phyloP scores from a whole-genome alignment of 1,140 invertebrate genomes.

The Teleogryllus occipitalis region DNA sequence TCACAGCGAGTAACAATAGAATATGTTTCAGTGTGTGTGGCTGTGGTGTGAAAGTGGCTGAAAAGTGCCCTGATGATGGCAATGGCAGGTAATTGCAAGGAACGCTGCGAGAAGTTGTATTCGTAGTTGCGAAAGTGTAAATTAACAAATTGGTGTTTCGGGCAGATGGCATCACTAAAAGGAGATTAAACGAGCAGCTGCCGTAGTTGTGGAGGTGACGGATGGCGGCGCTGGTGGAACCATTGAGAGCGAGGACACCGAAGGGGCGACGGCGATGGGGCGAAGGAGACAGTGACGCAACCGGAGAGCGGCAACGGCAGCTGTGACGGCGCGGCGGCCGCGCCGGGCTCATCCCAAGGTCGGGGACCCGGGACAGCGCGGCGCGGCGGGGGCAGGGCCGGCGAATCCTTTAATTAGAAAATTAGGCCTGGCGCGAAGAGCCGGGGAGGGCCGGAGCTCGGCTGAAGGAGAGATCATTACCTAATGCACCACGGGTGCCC shows the following conservation, averaged over 20 bases:
- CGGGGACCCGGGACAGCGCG: background rate
- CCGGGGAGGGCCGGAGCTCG: background rate
- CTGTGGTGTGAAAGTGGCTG: too few relatives aligned
- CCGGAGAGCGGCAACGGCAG: too few relatives aligned
- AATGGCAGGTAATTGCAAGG: too few relatives aligned
- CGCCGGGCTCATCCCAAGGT: background rate
- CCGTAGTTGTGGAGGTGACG: background rate
- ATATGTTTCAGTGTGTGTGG: too few relatives aligned
- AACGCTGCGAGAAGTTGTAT: too few relatives aligned
- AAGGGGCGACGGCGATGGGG: background rate
- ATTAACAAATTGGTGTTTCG: too few relatives aligned
- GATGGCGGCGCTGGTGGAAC: background rate
- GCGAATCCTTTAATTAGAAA: slow-evolving; percentile 5
- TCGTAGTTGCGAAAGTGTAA: too few relatives aligned
- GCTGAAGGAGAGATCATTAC: background rate
- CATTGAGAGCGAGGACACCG: background rate
- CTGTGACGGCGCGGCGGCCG: too few relatives aligned
- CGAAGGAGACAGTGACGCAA: background rate
- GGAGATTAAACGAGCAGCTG: too few relatives aligned
- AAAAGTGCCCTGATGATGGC: too few relatives aligned
- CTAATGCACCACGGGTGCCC: background rate
- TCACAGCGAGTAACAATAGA: too few relatives aligned
- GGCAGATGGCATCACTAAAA: too few relatives aligned
- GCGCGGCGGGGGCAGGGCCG: background rate
- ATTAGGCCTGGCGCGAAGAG: background rate